Base-by-base conservation (phyloP, 1,140 invertebrate genomes). In the Phymorhynchus buccinoides region DNA sequence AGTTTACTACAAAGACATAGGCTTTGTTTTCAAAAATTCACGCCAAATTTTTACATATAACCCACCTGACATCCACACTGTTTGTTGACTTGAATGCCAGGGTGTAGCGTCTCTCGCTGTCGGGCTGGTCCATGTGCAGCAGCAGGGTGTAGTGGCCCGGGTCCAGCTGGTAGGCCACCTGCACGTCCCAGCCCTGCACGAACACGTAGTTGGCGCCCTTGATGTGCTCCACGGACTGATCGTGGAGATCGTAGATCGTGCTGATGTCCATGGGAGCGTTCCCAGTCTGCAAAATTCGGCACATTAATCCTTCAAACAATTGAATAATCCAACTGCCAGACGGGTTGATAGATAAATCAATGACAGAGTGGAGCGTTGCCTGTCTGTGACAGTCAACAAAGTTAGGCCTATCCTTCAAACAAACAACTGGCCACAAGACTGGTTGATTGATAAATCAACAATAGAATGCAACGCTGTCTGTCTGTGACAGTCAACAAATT, bases 81-180 rank as follows among this genome's bases (percentile, higher is more conserved):
- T 9, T 22, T 32, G 48, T 73, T 48, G 87, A 88, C 68, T 84
- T 85, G 48, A 86, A 78, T 30, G 83, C 32, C 37, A 88, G 83
- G 37, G 85, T 7, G 56, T 81, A 88, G 14, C 4, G 7, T 75
- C 78, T 86, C 52, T 86, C 79, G 4, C 78, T 83, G 79, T 82
- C 42, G 22, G 85, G 87, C n/a, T 83, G 18, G 62, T 88, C 87
- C 83, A 86, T 68, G 68, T 86, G 83, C 0, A 88, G n/a, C n/a
- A 86, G 9, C 3, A 73, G 83, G 14, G 84, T n/a, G 62, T 88
- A 88, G 27, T 68, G 27, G 2, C 87, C 87, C n/a, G 87, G 44
- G 0, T 71, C 75, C n/a, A 88, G 80, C 37, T 85, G 9, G 80
- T 88, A 88, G 12, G 39, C 77, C 7, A 52, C 80, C 52, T 86